phyloP scores from a whole-genome alignment of 2,797 vertebrate species.

The Microhierax caerulescens region DNA sequence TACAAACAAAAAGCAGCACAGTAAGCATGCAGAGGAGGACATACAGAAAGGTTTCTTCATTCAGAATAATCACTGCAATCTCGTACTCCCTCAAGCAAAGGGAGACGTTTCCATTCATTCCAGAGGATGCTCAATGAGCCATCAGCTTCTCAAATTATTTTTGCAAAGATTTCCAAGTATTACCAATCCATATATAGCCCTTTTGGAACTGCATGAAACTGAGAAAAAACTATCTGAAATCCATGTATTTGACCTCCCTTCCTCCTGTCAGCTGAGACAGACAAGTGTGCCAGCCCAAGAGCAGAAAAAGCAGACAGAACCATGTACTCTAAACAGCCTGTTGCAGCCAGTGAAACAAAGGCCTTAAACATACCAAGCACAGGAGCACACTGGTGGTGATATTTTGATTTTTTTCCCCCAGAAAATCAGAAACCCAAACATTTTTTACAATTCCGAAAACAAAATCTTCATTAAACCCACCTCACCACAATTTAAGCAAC shows the following conservation, averaged over 20 bases:
- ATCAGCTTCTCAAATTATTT: neutral
- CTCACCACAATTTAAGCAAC: neutral
- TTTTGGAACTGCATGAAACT: neutral
- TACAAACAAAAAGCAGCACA: slow-evolving; percentile 50
- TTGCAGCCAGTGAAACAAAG: neutral
- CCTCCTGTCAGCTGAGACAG: neutral
- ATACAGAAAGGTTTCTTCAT: neutral
- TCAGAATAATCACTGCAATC: neutral
- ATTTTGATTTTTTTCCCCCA: neutral
- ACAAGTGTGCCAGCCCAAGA: neutral
- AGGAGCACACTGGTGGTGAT: neutral
- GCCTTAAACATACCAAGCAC: neutral
- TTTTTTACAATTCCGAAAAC: neutral
- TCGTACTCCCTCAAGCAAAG: neutral
- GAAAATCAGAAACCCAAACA: neutral
- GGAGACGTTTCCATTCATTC: neutral
- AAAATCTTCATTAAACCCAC: neutral
- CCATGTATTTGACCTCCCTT: neutral
- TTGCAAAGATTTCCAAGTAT: neutral
- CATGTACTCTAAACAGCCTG: neutral
- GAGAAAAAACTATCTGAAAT: neutral
- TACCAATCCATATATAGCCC: neutral
- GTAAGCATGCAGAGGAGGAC: slow-evolving; percentile 24
- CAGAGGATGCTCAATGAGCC: neutral
- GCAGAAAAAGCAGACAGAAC: slow-evolving; percentile 5